Percentiles rank a stretch among this genome's conserved stretches.
These are phyloP conservation scores for Anhinga rufa DNA, from an alignment of 2,113 vertebrate genomes.

Conservation along the genomic window DNA sequence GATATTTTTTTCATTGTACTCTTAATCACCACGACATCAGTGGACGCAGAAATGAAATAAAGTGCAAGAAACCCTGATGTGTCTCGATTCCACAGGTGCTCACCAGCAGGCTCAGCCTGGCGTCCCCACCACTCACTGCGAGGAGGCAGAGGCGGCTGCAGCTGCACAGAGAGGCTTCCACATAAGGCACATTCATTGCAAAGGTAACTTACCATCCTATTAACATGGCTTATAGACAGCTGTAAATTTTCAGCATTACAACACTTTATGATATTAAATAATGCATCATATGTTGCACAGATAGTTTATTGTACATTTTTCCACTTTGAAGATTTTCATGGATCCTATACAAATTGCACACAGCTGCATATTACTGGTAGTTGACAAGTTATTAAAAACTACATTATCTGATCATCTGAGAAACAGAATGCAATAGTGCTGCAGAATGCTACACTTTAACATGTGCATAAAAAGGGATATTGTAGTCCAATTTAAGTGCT, in stretches of 20 bases:
- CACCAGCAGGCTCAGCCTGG: not conserved
- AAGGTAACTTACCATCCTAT: not conserved
- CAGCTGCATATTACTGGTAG: slow-evolving; percentile 1
- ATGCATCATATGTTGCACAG: not conserved
- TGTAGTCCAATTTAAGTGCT: not conserved
- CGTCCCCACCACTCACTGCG: not conserved
- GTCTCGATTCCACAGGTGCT: not conserved
- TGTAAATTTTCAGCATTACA: slow-evolving; percentile 6
- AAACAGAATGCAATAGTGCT: not conserved
- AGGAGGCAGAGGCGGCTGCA: not conserved
- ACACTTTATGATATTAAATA: slow-evolving; percentile 41
- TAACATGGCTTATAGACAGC: not conserved
- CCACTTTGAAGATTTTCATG: slow-evolving; percentile 15
- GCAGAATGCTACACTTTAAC: not conserved
- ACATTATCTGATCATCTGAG: slow-evolving; percentile 25
- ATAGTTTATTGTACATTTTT: slow-evolving; percentile 37
- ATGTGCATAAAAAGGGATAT: not conserved
- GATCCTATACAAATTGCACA: not conserved
- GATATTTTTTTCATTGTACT: not conserved
- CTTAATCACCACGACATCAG: not conserved
- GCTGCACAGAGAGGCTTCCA: not conserved
- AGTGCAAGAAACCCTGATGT: not conserved
- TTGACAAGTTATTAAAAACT: slow-evolving; percentile 49
- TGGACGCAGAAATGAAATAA: not conserved
- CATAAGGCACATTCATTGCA: not conserved